Conservation (phyloP, 1,140 invertebrate species). For the Hylaeus anthracinus region DNA sequence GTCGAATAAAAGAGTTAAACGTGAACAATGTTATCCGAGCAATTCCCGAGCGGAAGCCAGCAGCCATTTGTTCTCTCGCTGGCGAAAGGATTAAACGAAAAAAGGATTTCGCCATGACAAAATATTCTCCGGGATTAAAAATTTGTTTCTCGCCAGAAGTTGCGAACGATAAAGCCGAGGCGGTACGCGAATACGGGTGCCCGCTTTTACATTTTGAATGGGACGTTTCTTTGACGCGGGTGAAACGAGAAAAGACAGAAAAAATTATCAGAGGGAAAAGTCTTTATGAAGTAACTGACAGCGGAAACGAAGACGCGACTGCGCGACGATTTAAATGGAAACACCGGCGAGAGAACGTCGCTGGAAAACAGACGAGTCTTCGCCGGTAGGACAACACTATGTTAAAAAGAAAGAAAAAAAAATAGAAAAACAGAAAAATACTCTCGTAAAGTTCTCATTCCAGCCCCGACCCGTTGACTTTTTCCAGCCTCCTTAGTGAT, state of each 20-base stretch:
- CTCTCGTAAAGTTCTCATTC: slow-evolving; percentile 5
- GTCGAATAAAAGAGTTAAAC: background rate
- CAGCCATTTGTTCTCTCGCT: background rate
- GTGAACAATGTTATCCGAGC: background rate
- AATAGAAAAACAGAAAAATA: background rate
- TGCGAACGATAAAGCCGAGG: background rate
- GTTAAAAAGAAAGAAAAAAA: background rate
- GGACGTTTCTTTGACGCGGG: background rate
- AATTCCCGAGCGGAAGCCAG: slow-evolving; percentile 1
- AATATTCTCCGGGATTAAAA: slow-evolving; percentile 33
- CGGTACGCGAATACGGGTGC: background rate
- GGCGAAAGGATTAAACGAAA: slow-evolving; percentile 12
- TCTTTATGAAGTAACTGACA: background rate
- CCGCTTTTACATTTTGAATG: background rate
- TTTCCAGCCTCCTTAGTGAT: slow-evolving; percentile 54
- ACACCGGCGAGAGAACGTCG: background rate
- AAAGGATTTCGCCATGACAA: slow-evolving; percentile 1
- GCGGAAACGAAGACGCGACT: background rate
- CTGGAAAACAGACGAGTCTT: background rate
- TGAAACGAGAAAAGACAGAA: background rate
- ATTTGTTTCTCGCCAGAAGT: slow-evolving; percentile 9
- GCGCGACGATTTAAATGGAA: background rate
- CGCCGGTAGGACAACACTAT: background rate
- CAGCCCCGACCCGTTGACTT: slow-evolving; percentile 10
- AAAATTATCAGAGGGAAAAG: too few relatives aligned